Percentiles rank a stretch among this genome's conserved stretches.
phyloP scores from a whole-genome alignment of 2,888 invertebrate genomes.

The Lepas anatifera region DNA sequence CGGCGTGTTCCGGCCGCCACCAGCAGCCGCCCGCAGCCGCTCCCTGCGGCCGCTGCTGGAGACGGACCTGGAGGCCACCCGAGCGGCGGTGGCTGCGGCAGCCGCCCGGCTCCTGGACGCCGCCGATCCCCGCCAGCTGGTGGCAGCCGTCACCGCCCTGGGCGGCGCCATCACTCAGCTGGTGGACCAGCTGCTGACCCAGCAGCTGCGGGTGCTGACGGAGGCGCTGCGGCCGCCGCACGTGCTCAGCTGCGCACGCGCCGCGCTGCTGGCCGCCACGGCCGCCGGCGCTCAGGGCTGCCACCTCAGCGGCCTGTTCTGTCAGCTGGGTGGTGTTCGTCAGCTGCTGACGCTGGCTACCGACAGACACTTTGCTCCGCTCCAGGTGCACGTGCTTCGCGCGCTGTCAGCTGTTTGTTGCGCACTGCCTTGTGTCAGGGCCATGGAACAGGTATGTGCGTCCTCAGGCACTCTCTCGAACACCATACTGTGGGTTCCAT shows the following conservation, averaged over 20 bases:
- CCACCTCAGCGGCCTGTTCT: background rate
- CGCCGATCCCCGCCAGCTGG: background rate
- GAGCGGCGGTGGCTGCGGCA: background rate
- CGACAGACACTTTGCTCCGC: background rate
- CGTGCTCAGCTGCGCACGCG: constrained; percentile 4
- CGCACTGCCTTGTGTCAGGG: background rate
- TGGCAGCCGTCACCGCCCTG: background rate
- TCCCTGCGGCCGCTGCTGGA: background rate
- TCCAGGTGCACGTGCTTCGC: background rate
- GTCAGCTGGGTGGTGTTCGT: background rate
- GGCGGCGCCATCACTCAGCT: constrained; percentile 7
- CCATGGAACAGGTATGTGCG: background rate
- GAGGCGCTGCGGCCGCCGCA: constrained; percentile 12
- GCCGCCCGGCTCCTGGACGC: background rate
- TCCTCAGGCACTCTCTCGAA: no score
- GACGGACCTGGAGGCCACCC: background rate
- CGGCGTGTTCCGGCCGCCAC: background rate
- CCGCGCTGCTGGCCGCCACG: background rate
- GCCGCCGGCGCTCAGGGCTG: constrained; percentile 7
- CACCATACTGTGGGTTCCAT: no score
- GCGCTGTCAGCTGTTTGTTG: background rate
- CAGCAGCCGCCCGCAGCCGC: background rate
- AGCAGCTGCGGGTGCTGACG: constrained; percentile 3
- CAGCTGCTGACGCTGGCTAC: background rate
- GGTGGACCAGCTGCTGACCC: background rate